phyloP scores from a whole-genome alignment of 2,113 vertebrate genomes.

The Dromaius novaehollandiae region DNA sequence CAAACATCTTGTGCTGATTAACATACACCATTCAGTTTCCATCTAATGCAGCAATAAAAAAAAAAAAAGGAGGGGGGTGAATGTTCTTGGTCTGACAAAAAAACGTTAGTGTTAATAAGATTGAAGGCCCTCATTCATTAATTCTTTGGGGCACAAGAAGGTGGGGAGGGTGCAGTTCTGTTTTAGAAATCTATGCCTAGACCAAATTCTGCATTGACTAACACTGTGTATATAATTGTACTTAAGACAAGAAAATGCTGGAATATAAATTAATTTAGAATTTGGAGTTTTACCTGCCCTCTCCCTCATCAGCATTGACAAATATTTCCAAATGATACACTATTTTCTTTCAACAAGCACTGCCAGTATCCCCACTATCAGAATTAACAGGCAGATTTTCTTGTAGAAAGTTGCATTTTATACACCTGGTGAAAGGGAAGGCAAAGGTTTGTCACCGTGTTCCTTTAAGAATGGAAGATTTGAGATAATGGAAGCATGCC shows the following conservation, averaged over 20 bases:
- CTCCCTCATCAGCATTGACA: neutral
- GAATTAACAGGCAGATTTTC: neutral
- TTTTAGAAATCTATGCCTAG: neutral
- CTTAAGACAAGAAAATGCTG: neutral
- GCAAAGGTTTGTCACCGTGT: neutral
- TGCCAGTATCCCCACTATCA: neutral
- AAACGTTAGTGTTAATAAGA: slow-evolving; percentile 38
- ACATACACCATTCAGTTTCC: slow-evolving; percentile 20
- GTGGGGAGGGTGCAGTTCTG: neutral
- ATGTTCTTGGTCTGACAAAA: neutral
- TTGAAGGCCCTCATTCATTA: slow-evolving; percentile 40
- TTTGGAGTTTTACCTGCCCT: neutral
- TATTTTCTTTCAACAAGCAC: neutral
- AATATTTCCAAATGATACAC: neutral
- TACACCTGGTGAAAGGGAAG: neutral
- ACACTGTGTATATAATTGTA: neutral
- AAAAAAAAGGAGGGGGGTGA: neutral
- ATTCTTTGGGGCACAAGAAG: neutral
- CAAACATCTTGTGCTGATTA: slow-evolving; percentile 45
- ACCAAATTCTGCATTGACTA: neutral
- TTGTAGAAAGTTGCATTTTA: neutral
- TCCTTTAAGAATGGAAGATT: neutral
- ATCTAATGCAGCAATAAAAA: slow-evolving; percentile 52
- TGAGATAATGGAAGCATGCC: neutral
- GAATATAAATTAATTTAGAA: neutral